phyloP scores from a whole-genome alignment of 2,888 invertebrate genomes.

The Alsophila aescularia region DNA sequence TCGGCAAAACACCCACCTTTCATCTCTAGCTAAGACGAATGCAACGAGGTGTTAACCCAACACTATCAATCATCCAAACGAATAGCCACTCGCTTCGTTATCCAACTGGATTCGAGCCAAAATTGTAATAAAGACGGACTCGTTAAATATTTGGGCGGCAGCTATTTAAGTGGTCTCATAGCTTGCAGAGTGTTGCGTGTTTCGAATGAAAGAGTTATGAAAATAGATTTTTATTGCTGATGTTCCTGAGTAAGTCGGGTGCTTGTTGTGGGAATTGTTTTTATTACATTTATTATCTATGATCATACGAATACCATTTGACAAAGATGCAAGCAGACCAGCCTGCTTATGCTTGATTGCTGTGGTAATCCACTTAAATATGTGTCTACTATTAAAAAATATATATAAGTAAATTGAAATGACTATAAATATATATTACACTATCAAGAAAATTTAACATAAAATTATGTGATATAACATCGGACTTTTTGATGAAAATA shows the following conservation, averaged over 20 bases:
- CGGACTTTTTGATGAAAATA: no score
- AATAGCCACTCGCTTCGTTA: slow-evolving; percentile 63
- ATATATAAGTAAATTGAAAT: no score
- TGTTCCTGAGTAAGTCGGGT: neutral
- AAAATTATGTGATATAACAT: no score
- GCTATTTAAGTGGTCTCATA: slow-evolving; percentile 56
- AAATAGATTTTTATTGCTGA: slow-evolving; percentile 37
- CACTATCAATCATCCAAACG: slow-evolving; percentile 73
- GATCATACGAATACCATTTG: neutral
- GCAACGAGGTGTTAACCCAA: slow-evolving; percentile 78
- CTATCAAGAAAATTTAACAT: no score
- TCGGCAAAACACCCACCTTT: neutral
- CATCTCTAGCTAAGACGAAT: slow-evolving; percentile 54
- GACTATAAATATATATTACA: no score
- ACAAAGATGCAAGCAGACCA: no score
- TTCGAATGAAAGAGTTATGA: slow-evolving; percentile 36
- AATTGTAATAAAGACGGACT: slow-evolving; percentile 76
- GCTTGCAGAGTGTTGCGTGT: slow-evolving; percentile 34
- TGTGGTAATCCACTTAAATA: no score
- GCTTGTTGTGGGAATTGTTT: neutral
- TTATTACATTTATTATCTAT: neutral
- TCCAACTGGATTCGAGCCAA: slow-evolving; percentile 75
- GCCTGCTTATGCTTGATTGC: no score
- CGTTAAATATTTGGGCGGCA: slow-evolving; percentile 70
- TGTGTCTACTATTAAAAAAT: no score